phyloP scores from a whole-genome alignment of 2,113 vertebrate species.

The Tricholaema leucomelas region DNA sequence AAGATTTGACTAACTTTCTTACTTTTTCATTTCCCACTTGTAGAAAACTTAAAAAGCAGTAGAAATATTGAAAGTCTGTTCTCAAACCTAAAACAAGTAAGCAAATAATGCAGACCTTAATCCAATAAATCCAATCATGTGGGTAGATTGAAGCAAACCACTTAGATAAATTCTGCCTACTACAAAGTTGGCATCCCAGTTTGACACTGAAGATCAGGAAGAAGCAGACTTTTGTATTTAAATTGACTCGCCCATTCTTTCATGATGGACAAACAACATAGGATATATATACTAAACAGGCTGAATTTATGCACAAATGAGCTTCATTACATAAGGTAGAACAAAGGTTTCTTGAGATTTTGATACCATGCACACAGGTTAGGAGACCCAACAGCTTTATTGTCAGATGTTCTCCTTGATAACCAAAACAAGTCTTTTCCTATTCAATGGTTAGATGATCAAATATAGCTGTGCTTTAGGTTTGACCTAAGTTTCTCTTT shows the following conservation, averaged over 20 bases:
- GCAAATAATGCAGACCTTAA: not conserved
- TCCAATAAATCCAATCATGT: not conserved
- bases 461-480: not conserved
- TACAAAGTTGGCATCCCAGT: not conserved
- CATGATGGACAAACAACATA: not conserved
- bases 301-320: not conserved
- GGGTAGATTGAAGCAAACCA: not conserved
- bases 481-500: slow-evolving; percentile 33
- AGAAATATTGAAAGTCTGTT: not conserved
- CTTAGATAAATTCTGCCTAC: not conserved
- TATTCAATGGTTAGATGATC: not conserved
- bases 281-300: not conserved
- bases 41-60: not conserved
- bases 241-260: not conserved
- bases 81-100: not conserved
- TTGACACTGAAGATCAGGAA: not conserved
- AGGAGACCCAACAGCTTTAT: not conserved
- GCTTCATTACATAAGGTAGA: not conserved
- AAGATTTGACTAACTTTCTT: not conserved
- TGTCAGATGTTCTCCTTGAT: not conserved
- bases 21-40: not conserved
- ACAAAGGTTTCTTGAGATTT: not conserved
- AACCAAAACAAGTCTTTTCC: not conserved
- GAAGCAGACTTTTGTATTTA: not conserved
- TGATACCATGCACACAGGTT: not conserved